A percentile compares a stretch with the other conserved stretches of the same genome.
phyloP scores from a whole-genome alignment of 1,140 invertebrate genomes.

The Chymomyza costata region DNA sequence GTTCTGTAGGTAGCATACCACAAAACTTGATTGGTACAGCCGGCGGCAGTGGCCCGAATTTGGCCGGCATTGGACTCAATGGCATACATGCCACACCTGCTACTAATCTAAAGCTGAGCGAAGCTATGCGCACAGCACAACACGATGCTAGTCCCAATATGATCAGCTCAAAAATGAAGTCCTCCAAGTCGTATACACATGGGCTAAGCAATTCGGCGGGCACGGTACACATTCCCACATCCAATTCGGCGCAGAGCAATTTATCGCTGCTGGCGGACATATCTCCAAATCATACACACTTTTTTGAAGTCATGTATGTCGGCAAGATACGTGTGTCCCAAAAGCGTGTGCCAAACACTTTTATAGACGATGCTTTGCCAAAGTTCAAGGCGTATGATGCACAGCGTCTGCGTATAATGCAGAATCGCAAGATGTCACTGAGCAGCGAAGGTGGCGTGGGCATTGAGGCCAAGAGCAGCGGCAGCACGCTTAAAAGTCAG shows the following conservation, averaged over 20 bases:
- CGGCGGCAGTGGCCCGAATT: constrained; percentile 19
- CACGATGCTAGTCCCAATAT: constrained; percentile 73
- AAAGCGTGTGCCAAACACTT: constrained; percentile 88
- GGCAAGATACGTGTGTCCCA: constrained; percentile 91
- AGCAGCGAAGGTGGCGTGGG: constrained; percentile 59
- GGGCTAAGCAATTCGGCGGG: constrained; percentile 71
- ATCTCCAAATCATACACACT: constrained; percentile 88
- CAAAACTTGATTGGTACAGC: constrained; percentile 60
- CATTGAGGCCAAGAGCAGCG: constrained; percentile 41
- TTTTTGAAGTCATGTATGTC: constrained; percentile 91
- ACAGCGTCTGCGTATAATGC: constrained; percentile 79
- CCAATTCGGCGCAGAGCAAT: constrained; percentile 67
- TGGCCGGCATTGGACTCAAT: constrained; percentile 41
- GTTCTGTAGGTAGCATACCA: constrained; percentile 73
- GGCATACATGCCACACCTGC: constrained; percentile 68
- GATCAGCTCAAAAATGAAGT: constrained; percentile 67
- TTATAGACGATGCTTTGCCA: constrained; percentile 92
- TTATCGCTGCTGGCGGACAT: constrained; percentile 84
- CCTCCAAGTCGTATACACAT: constrained; percentile 73
- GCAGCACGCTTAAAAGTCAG: constrained; percentile 43
- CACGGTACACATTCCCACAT: constrained; percentile 71
- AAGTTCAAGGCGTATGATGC: constrained; percentile 89
- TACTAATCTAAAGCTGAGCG: constrained; percentile 67
- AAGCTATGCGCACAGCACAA: constrained; percentile 63
- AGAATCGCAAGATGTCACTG: constrained; percentile 71